Percentiles rank a stretch among this genome's conserved stretches.
These are phyloP conservation scores for Loris lydekkerianus DNA, from an alignment of 2,797 vertebrate species.

Conservation along the genomic window DNA sequence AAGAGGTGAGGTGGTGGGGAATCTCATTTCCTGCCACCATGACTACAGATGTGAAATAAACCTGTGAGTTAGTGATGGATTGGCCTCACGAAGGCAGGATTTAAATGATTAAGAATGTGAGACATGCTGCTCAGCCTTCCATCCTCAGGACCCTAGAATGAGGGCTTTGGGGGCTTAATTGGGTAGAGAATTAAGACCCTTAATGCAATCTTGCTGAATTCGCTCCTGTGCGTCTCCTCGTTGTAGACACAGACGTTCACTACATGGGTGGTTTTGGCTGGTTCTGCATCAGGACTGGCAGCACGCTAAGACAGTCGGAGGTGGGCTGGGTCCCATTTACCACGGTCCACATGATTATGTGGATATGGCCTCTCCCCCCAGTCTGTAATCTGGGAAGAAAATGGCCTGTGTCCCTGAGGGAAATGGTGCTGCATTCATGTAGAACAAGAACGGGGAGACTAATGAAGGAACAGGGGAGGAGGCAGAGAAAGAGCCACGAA, in stretches of 20 bases:
- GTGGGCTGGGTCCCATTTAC: background rate
- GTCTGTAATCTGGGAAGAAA: background rate
- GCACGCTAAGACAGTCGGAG: background rate
- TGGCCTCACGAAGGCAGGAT: slow-evolving; percentile 81
- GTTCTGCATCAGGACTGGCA: background rate
- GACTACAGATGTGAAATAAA: slow-evolving; percentile 86
- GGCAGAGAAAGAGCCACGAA: background rate
- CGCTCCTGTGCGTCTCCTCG: background rate
- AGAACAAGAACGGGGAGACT: background rate
- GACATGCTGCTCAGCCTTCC: slow-evolving; percentile 77
- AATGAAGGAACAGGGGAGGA: background rate
- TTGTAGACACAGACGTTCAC: background rate
- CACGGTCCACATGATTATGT: background rate
- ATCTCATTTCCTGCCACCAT: slow-evolving; percentile 85
- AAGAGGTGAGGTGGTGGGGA: slow-evolving; percentile 57
- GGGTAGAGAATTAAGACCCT: slow-evolving; percentile 48
- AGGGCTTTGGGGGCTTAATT: slow-evolving; percentile 70
- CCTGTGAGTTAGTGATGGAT: slow-evolving; percentile 82
- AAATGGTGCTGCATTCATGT: background rate
- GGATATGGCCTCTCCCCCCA: background rate
- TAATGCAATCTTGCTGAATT: background rate
- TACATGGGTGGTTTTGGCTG: background rate
- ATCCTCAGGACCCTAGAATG: slow-evolving; percentile 74
- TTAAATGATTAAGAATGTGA: slow-evolving; percentile 86
- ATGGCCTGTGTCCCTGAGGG: slow-evolving; percentile 60